Conservation (phyloP, 2,888 invertebrate species). For the Drosophila longiperda region DNA sequence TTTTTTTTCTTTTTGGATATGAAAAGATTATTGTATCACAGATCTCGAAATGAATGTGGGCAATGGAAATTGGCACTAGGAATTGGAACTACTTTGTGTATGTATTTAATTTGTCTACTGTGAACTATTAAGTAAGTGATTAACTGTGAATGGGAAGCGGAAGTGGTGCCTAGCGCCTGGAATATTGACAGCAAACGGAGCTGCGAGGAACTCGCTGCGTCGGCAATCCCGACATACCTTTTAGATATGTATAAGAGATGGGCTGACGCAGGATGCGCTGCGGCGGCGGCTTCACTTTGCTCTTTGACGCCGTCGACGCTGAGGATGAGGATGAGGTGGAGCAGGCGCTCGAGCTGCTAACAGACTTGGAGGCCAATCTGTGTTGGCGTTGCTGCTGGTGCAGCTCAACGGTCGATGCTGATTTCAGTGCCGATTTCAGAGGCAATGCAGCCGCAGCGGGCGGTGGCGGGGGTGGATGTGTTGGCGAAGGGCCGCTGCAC, state of each 20-base stretch:
- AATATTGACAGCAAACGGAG: slow-evolving; percentile 83
- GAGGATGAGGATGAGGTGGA: slow-evolving; percentile 43
- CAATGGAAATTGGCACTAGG: slow-evolving; percentile 18
- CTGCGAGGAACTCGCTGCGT: slow-evolving; percentile 91
- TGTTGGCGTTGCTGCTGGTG: slow-evolving; percentile 54
- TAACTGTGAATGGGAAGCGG: neutral
- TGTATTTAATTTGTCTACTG: slow-evolving; percentile 10
- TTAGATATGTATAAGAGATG: slow-evolving; percentile 92
- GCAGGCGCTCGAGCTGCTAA: slow-evolving; percentile 54
- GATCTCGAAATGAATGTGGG: slow-evolving; percentile 67
- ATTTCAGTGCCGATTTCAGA: slow-evolving; percentile 79
- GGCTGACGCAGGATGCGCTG: slow-evolving; percentile 92
- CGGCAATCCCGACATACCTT: slow-evolving; percentile 92
- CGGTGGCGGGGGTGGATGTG: slow-evolving; percentile 58
- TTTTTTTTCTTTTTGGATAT: slow-evolving; percentile 52
- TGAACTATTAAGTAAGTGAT: slow-evolving; percentile 18
- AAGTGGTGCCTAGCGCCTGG: slow-evolving; percentile 72
- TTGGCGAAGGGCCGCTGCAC: slow-evolving; percentile 86
- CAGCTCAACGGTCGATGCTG: slow-evolving; percentile 74
- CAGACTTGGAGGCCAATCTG: slow-evolving; percentile 51
- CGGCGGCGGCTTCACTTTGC: slow-evolving; percentile 86
- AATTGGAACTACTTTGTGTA: slow-evolving; percentile 12
- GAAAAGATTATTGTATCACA: slow-evolving; percentile 70
- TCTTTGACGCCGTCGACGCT: slow-evolving; percentile 33
- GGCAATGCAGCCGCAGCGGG: slow-evolving; percentile 53